A percentile compares a stretch with the other conserved stretches of the same genome.
Conservation (phyloP, 2,888 invertebrate species). For the Ommatoiulus sabulosus region DNA sequence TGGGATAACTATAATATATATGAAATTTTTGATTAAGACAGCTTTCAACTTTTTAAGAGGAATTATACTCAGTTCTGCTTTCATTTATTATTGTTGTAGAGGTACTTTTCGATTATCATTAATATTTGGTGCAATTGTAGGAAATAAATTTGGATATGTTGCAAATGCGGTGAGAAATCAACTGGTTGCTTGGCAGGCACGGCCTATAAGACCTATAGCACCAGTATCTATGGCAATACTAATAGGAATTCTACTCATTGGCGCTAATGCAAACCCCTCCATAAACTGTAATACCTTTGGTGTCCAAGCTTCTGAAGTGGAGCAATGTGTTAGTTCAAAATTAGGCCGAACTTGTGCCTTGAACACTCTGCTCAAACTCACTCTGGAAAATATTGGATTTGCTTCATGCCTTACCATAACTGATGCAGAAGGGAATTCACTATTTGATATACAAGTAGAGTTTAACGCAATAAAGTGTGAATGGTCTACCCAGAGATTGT, state of each 20-base stretch:
- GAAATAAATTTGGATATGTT: not conserved
- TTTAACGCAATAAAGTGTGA: not conserved
- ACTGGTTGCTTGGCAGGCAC: not conserved
- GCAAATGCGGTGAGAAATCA: not conserved
- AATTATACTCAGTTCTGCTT: not conserved
- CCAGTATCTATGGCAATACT: not conserved
- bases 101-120: not conserved
- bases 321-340: not conserved
- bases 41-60: not conserved
- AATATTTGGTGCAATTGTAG: not conserved
- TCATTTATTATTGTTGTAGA: not conserved
- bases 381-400: not conserved
- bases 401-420: not conserved
- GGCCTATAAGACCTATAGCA: not conserved
- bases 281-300: not conserved
- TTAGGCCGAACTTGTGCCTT: not conserved
- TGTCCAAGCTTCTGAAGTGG: not conserved
- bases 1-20: not conserved
- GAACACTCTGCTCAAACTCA: not conserved
- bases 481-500: not conserved
- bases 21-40: not conserved
- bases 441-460: not conserved
- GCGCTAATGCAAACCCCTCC: not conserved
- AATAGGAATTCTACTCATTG: no score
- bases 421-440: not conserved